phyloP scores from a whole-genome alignment of 2,888 invertebrate genomes.

The Scaptomyza reducta region DNA sequence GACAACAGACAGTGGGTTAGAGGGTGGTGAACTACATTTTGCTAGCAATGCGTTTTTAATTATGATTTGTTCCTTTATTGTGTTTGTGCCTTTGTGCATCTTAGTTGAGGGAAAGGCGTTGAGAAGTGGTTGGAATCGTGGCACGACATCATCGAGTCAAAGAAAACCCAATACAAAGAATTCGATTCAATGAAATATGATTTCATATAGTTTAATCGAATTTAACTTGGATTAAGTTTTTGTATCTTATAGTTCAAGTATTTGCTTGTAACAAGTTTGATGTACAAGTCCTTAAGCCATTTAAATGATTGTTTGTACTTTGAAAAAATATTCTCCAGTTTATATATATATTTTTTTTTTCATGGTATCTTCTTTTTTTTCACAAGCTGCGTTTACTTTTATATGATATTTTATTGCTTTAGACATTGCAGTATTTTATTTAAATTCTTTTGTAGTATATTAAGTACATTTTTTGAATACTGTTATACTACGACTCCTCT shows the following conservation, averaged over 20 bases:
- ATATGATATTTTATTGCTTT: background rate
- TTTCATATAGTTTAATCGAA: no score
- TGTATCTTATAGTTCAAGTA: no score
- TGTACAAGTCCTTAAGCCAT: no score
- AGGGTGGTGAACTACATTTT: conserved; percentile 24
- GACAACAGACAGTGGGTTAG: background rate
- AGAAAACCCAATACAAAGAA: no score
- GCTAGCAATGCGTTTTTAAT: conserved; percentile 41
- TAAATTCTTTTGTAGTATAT: background rate
- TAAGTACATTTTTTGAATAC: background rate
- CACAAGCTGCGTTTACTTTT: background rate
- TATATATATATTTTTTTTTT: no score
- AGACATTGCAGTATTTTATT: background rate
- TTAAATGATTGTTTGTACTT: no score
- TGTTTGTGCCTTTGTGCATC: background rate
- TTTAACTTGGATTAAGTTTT: no score
- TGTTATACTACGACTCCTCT: background rate
- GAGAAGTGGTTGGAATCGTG: background rate
- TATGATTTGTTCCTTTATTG: conserved; percentile 10
- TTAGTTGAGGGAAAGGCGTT: background rate
- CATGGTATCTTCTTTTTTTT: background rate
- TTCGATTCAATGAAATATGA: no score
- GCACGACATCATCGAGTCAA: background rate
- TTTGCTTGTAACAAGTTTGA: no score
- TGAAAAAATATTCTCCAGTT: no score